Base-by-base conservation (phyloP, 1,140 invertebrate genomes). In the Tetramorium alpestre region DNA sequence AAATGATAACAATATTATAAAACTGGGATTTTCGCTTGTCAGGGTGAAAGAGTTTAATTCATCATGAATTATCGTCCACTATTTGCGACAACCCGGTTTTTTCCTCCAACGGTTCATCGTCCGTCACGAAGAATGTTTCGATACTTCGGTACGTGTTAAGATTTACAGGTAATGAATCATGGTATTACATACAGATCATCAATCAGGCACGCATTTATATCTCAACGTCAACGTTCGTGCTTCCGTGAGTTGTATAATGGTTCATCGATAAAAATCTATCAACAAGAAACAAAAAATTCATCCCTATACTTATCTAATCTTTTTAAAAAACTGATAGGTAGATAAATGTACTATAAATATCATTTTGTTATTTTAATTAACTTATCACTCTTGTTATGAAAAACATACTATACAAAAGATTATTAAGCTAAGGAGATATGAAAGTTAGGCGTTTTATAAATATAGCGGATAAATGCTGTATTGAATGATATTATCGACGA, bases 361-460 rank as follows among this genome's bases (percentile, higher is more conserved):
- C 16, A 69, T 25, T 22, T 69, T 69, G 16, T 69, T 69, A 67
- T 28, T n/a, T 18, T 67, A 22, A 69, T 18, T 67, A 22, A 69
- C 41, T 69, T 22, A 69, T 69, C 6, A 8, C 6, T 38, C 33
- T 38, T 4, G 33, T 72, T 33, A 10, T 18, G 5, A 73, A 56
- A 75, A 75, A 2, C 38, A 54, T 54, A 18, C 11, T 75, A 11
- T 75, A 11, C 44, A 18, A 28, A 54, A 49, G 10, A 56, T 11
- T 73, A 0, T n/a, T 16, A 6, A 49, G 16, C 3, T 2, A 13
- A 10, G 16, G 10, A 73, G 6, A 13, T n/a, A 72, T n/a, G 13
- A 72, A 49, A 72, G 10, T 16, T 18, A 33, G 33, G 33, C 33
- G 33, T 33, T 33, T 33, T 33, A 33, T 33, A 33, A 4, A 33